These are phyloP conservation scores for Hydrocynus forskahlii DNA, from an alignment of 2,797 vertebrate species.

Conservation along the genomic window DNA sequence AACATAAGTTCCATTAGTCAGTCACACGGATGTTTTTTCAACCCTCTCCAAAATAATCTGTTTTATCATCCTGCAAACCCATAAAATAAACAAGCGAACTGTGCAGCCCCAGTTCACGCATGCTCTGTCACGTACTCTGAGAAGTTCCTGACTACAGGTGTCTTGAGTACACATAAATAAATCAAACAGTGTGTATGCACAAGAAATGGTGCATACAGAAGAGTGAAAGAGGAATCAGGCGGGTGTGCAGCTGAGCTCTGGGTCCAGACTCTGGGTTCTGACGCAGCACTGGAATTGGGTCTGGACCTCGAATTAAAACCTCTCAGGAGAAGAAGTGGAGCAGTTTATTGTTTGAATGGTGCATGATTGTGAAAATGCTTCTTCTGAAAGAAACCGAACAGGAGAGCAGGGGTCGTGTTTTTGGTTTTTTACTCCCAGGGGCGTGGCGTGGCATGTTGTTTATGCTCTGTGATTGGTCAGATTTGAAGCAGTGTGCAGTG, in stretches of 20 bases:
- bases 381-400: not conserved
- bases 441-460: conserved; percentile 40
- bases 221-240: conserved; percentile 16
- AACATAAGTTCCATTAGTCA: no score
- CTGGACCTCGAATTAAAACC: not conserved
- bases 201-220: not conserved
- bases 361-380: not conserved
- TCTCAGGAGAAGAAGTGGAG: conserved; percentile 32
- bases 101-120: no score
- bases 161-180: no score
- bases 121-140: no score
- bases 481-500: conserved; percentile 32
- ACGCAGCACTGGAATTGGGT: conserved; percentile 4
- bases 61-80: no score
- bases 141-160: no score
- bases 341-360: conserved; percentile 7
- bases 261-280: conserved; percentile 34
- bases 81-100: no score
- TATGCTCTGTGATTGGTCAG: conserved; percentile 44
- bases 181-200: no score
- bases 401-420: not conserved
- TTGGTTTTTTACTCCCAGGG: not conserved
- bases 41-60: no score
- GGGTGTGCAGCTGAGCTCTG: conserved; percentile 13
- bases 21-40: not conserved